A percentile compares a stretch with the other conserved stretches of the same genome.
phyloP scores from a whole-genome alignment of 2,113 vertebrate species.

The Sisor rabdophorus region DNA sequence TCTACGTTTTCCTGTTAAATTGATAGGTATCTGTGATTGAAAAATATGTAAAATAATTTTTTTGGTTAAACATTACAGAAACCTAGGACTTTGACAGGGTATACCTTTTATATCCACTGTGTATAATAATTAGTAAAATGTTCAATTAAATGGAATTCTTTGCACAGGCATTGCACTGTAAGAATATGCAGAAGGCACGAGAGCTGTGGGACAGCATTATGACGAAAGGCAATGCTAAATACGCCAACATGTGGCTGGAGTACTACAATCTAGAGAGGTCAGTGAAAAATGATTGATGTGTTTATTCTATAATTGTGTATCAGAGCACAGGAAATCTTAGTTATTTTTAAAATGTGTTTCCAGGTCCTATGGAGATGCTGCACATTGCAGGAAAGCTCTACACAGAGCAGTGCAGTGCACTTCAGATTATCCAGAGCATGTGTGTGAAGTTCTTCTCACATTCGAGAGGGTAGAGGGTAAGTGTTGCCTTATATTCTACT shows the following conservation, averaged over 20 bases:
- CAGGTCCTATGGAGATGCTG: constrained; percentile 84
- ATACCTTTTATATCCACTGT: no score
- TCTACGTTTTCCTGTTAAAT: no score
- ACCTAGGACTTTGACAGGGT: no score
- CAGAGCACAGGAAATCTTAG: background rate
- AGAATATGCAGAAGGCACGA: constrained; percentile 95
- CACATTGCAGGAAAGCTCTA: constrained; percentile 91
- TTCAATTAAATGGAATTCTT: no score
- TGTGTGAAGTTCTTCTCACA: constrained; percentile 89
- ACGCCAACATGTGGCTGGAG: constrained; percentile 97
- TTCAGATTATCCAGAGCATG: constrained; percentile 92
- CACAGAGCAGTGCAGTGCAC: constrained; percentile 94
- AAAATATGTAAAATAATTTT: no score
- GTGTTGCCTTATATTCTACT: constrained; percentile 30
- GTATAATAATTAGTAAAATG: no score
- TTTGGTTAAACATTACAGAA: no score
- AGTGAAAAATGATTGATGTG: background rate
- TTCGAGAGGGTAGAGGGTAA: constrained; percentile 94
- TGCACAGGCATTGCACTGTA: constrained; percentile 85
- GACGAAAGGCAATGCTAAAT: constrained; percentile 97
- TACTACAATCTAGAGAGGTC: constrained; percentile 96
- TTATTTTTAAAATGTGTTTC: background rate
- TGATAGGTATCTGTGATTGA: no score
- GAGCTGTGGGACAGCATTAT: constrained; percentile 97
- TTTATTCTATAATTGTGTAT: no score